Percentiles rank a stretch among this genome's conserved stretches.
Evolutionary conservation across 2,113 vertebrate species (phyloP).

Genomic region (Heterochromis multidens): DNA sequence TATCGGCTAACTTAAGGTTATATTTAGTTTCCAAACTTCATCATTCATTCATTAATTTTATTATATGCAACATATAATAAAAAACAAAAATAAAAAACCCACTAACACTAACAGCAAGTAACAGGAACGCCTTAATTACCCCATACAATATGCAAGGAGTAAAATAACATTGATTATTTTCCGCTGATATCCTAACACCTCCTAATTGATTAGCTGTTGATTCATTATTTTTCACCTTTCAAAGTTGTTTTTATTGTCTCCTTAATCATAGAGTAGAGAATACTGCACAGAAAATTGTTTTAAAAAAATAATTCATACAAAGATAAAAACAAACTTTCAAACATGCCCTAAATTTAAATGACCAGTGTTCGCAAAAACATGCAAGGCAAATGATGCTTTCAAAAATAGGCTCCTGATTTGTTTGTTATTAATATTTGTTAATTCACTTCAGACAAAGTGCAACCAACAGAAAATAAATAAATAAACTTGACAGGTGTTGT

Average conservation of each 20-base stretch:
- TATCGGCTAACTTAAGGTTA: neutral
- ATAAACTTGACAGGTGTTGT: neutral
- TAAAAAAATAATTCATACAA: neutral
- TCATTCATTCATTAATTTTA: neutral
- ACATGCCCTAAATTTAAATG: neutral
- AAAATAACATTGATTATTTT: accelerated
- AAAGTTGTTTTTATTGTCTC: neutral
- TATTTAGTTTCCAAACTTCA: neutral
- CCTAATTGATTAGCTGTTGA: neutral
- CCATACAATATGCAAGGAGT: neutral
- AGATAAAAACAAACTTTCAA: neutral
- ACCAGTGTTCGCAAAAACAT: neutral
- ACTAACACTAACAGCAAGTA: neutral
- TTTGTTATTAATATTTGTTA: neutral
- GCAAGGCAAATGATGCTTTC: no score
- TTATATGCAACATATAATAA: neutral
- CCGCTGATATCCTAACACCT: neutral
- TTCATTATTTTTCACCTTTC: neutral
- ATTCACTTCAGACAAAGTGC: neutral
- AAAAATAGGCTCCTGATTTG: neutral
- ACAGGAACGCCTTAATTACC: neutral
- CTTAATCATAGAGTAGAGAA: neutral
- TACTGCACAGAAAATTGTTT: neutral
- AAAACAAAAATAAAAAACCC: neutral
- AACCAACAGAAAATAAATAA: neutral